Percentiles rank a stretch among this genome's conserved stretches.
Conservation (phyloP, 2,113 vertebrate species). For the Neogobius melanostomus region DNA sequence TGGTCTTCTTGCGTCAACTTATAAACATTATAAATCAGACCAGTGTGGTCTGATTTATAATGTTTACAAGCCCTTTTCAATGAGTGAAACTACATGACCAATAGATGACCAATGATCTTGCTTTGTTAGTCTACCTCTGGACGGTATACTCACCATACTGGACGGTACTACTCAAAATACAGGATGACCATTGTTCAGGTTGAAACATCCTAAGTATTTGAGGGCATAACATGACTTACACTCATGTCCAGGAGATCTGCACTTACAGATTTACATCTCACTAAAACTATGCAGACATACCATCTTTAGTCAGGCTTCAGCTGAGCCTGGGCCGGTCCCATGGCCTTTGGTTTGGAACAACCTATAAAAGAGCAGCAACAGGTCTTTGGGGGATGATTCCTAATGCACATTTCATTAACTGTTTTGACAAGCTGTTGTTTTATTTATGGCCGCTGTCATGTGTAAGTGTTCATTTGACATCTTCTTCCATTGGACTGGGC, state of each 20-base stretch:
- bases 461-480: conserved; percentile 23
- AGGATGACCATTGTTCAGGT: not conserved
- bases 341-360: conserved; percentile 43
- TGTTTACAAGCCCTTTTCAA: too few species aligned
- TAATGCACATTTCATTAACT: conserved; percentile 54
- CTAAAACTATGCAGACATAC: conserved; percentile 11
- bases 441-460: conserved; percentile 46
- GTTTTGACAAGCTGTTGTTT: conserved; percentile 53
- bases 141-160: not conserved
- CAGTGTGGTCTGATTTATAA: too few species aligned
- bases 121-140: not conserved
- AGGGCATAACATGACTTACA: conserved; percentile 1
- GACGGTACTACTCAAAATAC: too few species aligned
- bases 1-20: too few species aligned
- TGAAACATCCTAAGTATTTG: not conserved
- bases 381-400: conserved; percentile 44
- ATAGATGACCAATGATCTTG: not conserved
- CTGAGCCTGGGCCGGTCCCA: conserved; percentile 30
- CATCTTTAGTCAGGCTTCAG: conserved; percentile 21
- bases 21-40: too few species aligned
- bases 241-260: not conserved
- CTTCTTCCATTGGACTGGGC: conserved; percentile 28
- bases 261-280: not conserved
- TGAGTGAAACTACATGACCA: too few species aligned
- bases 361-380: conserved; percentile 46